Conservation (phyloP, 2,113 vertebrate species). For the Pelobates fuscus region DNA sequence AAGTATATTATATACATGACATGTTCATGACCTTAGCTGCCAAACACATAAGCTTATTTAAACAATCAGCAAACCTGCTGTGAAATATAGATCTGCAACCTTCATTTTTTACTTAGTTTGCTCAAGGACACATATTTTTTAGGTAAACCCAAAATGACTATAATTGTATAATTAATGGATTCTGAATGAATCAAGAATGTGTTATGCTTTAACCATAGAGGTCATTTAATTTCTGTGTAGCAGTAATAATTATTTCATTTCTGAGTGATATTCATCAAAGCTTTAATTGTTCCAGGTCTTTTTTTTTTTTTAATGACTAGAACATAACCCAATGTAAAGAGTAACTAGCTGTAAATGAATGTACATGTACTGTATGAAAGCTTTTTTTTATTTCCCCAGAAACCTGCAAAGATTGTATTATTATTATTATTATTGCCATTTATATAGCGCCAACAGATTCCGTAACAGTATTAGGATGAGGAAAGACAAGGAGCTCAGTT, state of each 20-base stretch:
- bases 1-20: background rate
- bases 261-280: background rate
- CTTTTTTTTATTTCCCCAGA: too few relatives aligned
- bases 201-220: background rate
- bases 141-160: slow-evolving; percentile 9
- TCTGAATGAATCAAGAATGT: background rate
- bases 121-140: background rate
- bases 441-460: too few relatives aligned
- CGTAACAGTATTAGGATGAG: too few relatives aligned
- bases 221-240: background rate
- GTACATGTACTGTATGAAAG: too few relatives aligned
- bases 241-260: background rate
- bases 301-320: too few relatives aligned
- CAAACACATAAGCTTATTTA: slow-evolving; percentile 10
- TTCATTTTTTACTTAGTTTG: background rate
- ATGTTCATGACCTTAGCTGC: background rate
- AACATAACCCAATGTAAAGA: too few relatives aligned
- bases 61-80: background rate
- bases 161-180: slow-evolving; percentile 13
- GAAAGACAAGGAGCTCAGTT: too few relatives aligned
- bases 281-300: too few relatives aligned
- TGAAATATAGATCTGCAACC: background rate
- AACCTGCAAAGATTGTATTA: too few relatives aligned
- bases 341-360: too few relatives aligned
- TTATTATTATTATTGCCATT: too few relatives aligned